Conservation (phyloP, 2,797 vertebrate species). For the Salmo trutta region DNA sequence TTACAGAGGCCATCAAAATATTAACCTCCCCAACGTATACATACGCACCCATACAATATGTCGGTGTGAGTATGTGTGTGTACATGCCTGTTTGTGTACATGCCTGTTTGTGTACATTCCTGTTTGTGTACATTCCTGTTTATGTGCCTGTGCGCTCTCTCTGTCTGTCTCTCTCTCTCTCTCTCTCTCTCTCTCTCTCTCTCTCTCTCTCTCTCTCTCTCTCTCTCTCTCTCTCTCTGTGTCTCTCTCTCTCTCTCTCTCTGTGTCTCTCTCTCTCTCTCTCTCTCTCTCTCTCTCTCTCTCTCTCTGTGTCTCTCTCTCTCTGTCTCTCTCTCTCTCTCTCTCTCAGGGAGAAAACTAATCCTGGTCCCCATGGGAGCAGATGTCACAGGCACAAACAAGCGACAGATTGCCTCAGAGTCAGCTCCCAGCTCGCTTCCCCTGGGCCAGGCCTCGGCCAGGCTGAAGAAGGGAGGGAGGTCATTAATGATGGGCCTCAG, state of each 20-base stretch:
- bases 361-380: conserved; percentile 63
- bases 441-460: neutral
- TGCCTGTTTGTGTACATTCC: neutral
- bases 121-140: neutral
- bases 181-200: conserved; percentile 5
- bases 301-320: neutral
- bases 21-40: neutral
- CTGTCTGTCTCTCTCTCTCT: neutral
- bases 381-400: conserved; percentile 70
- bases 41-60: neutral
- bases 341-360: conserved; percentile 35
- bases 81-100: neutral
- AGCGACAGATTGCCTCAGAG: conserved; percentile 64
- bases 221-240: neutral
- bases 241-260: neutral
- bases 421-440: neutral
- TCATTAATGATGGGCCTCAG: conserved; percentile 53
- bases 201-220: neutral
- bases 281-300: neutral
- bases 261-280: neutral
- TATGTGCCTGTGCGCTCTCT: neutral
- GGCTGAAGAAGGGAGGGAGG: conserved; percentile 44
- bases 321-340: conserved; percentile 2
- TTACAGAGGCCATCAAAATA: conserved; percentile 45
- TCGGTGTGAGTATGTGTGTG: neutral